Evolutionary conservation across 2,797 vertebrate species (phyloP), one percentile per base, ranked within the genome.

Genomic region (Alcedo atthis): DNA sequence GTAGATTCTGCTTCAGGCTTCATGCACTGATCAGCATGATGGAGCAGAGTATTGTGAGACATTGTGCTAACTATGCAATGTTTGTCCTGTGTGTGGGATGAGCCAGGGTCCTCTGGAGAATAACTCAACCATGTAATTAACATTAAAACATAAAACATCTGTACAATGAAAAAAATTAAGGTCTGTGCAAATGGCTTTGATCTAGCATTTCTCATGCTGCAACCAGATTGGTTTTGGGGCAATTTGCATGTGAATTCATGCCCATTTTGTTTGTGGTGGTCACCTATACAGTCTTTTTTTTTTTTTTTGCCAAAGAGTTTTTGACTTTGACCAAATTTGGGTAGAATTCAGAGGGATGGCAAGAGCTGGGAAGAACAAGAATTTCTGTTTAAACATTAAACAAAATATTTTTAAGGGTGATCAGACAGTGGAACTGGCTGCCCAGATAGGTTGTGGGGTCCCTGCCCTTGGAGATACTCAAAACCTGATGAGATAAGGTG

Each of bases 1-100:
- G 77, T 53, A 89, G 91, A 89, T 75, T 43, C 62, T 81, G 93
- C 92, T 83, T 92, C 53, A 76, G 92, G 93, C 92, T 85, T 73
- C 18, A 0, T 13, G 35, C 70, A n/a, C 43, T 67, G 70, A 90
- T 48, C 74, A 76, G 40, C 77, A 35, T 1, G 0, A 28, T 35
- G 37, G 51, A 83, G 82, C 1, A 1, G 55, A 85, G 24, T 54
- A 49, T 64, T 76, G 80, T 3, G 8, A 85, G 63, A 46, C 45
- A 30, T 83, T 40, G 49, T 73, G 62, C 74, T 87, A 92, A 54
- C 2, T 2, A 1, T 51, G 75, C 22, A 51, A 37, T 8, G 30
- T 64, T 35, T 55, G 67, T 92, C 70, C 85, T 77, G 32, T 24
- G 46, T 0, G 5, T 9, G 2, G 88, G 53, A 70, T 49, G 74